Conservation (phyloP, 2,113 vertebrate species). For the Cyphomyrus plagiostoma region DNA sequence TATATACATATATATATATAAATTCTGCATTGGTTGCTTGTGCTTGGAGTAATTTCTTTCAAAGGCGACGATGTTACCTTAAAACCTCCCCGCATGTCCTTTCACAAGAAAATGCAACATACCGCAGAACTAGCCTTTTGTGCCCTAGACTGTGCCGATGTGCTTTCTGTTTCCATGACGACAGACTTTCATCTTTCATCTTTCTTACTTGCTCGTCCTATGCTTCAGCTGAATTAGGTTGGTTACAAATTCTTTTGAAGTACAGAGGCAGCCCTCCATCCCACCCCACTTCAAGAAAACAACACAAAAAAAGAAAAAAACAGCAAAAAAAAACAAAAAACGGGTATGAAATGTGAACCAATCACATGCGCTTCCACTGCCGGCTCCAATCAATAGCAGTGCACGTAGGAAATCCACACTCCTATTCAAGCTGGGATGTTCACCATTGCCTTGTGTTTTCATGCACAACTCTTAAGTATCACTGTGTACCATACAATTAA, state of each 20-base stretch:
- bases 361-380: conserved; percentile 60
- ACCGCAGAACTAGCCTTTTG: conserved; percentile 57
- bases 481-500: conserved; percentile 54
- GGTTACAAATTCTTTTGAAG: conserved; percentile 80
- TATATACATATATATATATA: conserved; percentile 23
- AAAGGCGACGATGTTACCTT: conserved; percentile 65
- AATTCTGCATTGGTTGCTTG: conserved; percentile 51
- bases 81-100: conserved; percentile 57
- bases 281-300: conserved; percentile 66
- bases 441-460: conserved; percentile 39
- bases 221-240: conserved; percentile 77
- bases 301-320: conserved; percentile 52
- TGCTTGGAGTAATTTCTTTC: conserved; percentile 67
- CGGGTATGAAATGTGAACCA: conserved; percentile 58
- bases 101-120: conserved; percentile 57
- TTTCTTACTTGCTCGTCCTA: conserved; percentile 77
- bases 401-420: conserved; percentile 59
- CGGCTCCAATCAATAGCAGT: conserved; percentile 59
- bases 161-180: conserved; percentile 79
- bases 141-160: conserved; percentile 63
- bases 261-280: conserved; percentile 50
- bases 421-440: conserved; percentile 64
- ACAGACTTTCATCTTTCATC: conserved; percentile 79
- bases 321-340: conserved; percentile 37
- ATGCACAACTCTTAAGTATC: conserved; percentile 29